Base-by-base conservation (phyloP, 1,140 invertebrate genomes). In the Phthorimaea operculella region DNA sequence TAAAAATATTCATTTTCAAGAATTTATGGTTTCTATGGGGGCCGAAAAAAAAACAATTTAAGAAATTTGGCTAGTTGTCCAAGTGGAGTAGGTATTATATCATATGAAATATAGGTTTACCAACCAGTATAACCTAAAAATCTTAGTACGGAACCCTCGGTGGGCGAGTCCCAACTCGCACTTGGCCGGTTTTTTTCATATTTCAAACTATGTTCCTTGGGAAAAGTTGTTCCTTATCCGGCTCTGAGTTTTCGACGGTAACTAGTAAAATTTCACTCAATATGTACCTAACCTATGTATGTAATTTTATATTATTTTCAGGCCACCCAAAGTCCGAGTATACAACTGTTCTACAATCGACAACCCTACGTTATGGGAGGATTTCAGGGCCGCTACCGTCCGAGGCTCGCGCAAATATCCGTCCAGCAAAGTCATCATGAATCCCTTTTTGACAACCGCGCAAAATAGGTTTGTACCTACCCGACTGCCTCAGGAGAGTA, bases 301-400 rank as follows among this genome's bases (percentile, higher is more conserved):
- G 6, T 34, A 34, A 11, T 7, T 11, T 11, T 11, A 6, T 34
- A 11, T 7, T 11, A 11, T 34, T 51, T 42, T 4, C 51, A 70
- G 64, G 33, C 18, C 54, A 9, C 7, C 12, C 7, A 52, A 21
- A 2, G 45, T 66, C n/a, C 63, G 49, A 5, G 69, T 71, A 3
- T 71, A 67, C 57, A 63, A 71, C 57, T 58, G 62, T 8, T 55
- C 60, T 6, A 60, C 62, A 0, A 55, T 56, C 1, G 52, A 51
- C 9, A 66, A 67, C 47, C 62, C 64, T 0, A 54, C 66, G 3
- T 36, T 47, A 9, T 74, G 71, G 71, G 51, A 54, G 4, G 10
- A 62, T 11, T 21, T 70, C 45, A 17, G 49, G 55, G 54, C 6
- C 1, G 12, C 7, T 10, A 5, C 50, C 0, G 8, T 49, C 8